Conservation (phyloP, 2,113 vertebrate species). For the Myanophis thanlyinensis region DNA sequence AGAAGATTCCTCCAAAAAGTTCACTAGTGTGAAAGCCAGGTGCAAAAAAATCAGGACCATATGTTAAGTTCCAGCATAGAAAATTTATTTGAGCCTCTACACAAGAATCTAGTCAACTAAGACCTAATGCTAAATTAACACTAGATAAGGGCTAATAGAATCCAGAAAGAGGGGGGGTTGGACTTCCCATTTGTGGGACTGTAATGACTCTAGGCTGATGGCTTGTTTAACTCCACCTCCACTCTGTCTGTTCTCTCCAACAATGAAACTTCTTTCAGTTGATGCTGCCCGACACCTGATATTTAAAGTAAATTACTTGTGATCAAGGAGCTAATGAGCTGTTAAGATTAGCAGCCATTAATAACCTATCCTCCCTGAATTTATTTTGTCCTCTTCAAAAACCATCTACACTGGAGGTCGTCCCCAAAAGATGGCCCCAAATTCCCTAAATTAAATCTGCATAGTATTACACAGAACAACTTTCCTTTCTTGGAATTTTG, state of each 20-base stretch:
- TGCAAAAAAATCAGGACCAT: not conserved
- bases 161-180: not conserved
- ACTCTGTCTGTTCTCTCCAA: not conserved
- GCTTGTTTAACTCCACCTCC: not conserved
- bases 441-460: not conserved
- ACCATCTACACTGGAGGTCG: not conserved
- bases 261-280: not conserved
- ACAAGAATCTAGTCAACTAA: not conserved
- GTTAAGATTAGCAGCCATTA: not conserved
- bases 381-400: not conserved
- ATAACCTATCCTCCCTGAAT: not conserved
- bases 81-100: not conserved
- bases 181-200: not conserved
- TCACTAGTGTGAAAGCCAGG: not conserved
- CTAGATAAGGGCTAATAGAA: not conserved
- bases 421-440: not conserved
- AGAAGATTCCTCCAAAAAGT: not conserved
- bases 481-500: not conserved
- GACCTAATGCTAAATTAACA: not conserved
- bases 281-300: not conserved
- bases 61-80: not conserved
- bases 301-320: not conserved
- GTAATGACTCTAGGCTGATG: not conserved
- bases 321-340: not conserved
- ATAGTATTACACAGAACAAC: not conserved